Evolutionary conservation across 2,797 vertebrate species (phyloP).

Genomic region (Emys orbicularis): DNA sequence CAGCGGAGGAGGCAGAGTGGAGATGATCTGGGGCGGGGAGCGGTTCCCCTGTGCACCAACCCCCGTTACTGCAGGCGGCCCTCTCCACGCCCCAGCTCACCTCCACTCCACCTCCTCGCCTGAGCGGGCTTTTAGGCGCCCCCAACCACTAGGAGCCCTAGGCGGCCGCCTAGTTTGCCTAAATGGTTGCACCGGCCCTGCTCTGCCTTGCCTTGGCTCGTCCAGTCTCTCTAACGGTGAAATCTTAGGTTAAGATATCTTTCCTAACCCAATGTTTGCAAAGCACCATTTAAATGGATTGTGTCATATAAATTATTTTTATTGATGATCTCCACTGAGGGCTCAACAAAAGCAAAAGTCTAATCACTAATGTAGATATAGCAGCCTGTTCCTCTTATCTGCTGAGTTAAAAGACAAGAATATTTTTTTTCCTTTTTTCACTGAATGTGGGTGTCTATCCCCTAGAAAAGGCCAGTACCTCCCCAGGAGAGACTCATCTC

Average conservation of each 20-base stretch:
- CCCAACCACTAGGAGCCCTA: too few relatives aligned
- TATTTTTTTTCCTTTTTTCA: not conserved
- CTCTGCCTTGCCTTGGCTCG: not conserved
- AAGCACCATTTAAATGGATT: not conserved
- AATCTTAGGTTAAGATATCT: accelerated
- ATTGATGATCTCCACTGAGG: not conserved
- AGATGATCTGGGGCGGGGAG: too few relatives aligned
- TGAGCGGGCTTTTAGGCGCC: too few relatives aligned
- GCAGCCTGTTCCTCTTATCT: not conserved
- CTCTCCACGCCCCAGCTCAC: too few relatives aligned
- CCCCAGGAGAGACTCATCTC: not conserved
- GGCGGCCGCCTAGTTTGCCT: too few relatives aligned
- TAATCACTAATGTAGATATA: not conserved
- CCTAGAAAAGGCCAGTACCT: not conserved
- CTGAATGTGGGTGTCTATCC: not conserved
- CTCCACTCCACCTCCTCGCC: too few relatives aligned
- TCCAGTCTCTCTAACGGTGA: not conserved
- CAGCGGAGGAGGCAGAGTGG: too few relatives aligned
- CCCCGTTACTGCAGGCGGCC: too few relatives aligned
- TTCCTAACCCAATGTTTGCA: not conserved
- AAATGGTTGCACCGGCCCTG: too few relatives aligned
- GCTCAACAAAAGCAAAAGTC: not conserved
- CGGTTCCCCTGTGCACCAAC: too few relatives aligned
- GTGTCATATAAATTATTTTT: not conserved
- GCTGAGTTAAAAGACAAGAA: not conserved